A percentile compares a stretch with the other conserved stretches of the same genome.
Conservation (phyloP, 2,113 vertebrate genomes). For the Paratilapia polleni region DNA sequence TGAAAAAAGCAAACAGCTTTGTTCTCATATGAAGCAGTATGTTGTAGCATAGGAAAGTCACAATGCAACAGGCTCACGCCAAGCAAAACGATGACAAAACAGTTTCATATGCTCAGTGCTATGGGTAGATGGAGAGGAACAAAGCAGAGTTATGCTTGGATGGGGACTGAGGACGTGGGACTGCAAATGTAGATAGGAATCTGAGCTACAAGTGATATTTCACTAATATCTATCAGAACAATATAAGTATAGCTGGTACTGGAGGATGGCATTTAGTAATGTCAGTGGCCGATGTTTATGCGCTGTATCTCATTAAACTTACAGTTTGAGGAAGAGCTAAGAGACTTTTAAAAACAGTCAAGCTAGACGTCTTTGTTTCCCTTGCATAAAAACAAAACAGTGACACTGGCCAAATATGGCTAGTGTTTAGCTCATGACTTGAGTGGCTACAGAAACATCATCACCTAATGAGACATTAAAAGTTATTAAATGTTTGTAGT, state of each 20-base stretch:
- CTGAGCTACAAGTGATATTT: background rate
- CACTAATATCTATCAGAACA: background rate
- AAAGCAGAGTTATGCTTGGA: slow-evolving; percentile 26
- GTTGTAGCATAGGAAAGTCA: background rate
- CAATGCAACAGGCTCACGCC: background rate
- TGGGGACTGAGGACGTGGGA: slow-evolving; percentile 16
- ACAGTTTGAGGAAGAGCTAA: background rate
- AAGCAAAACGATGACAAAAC: background rate
- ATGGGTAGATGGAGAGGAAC: background rate
- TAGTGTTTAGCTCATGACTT: background rate
- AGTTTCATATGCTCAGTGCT: background rate
- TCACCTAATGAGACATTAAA: background rate
- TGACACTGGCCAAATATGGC: background rate
- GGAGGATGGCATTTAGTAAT: background rate
- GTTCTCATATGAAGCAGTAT: background rate
- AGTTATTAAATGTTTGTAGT: background rate
- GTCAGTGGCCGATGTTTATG: too few relatives aligned
- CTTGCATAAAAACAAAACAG: background rate
- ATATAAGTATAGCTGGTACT: background rate
- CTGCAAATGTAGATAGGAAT: slow-evolving; percentile 11
- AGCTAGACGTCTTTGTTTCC: background rate
- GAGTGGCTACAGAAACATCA: background rate
- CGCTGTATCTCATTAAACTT: too few relatives aligned
- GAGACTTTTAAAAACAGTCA: background rate
- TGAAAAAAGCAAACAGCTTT: background rate